A percentile compares a stretch with the other conserved stretches of the same genome.
phyloP scores from a whole-genome alignment of 2,797 vertebrate species.

The Tachyglossus aculeatus region DNA sequence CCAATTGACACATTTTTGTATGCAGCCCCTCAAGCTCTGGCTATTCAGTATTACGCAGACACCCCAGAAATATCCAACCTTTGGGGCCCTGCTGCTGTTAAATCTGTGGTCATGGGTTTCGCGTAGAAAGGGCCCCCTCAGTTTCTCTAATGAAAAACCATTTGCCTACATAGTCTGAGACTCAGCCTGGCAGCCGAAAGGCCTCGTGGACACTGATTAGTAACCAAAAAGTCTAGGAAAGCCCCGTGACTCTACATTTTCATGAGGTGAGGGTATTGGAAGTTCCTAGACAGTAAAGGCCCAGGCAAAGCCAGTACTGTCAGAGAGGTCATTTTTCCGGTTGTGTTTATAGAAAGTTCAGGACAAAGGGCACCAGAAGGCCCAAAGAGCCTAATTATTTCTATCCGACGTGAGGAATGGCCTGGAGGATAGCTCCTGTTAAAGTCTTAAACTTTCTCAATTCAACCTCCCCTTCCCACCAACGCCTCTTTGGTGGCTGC shows the following conservation, averaged over 20 bases:
- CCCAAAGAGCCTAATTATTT: constrained; percentile 21
- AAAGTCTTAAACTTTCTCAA: background rate
- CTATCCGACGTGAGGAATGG: background rate
- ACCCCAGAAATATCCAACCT: background rate
- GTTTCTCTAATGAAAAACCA: fast-evolving
- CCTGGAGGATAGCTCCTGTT: background rate
- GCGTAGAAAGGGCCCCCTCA: too few relatives aligned
- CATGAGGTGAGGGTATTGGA: background rate
- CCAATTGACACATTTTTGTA: too few relatives aligned
- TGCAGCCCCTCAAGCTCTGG: too few relatives aligned
- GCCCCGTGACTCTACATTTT: background rate
- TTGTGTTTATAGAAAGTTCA: background rate
- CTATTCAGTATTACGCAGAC: background rate
- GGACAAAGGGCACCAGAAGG: background rate
- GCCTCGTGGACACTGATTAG: background rate
- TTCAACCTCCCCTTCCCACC: fast-evolving
- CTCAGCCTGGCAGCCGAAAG: background rate
- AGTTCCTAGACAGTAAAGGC: background rate
- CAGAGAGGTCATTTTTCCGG: background rate
- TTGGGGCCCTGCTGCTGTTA: fast-evolving
- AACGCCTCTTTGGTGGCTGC: fast-evolving
- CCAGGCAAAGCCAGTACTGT: fast-evolving
- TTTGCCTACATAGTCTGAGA: background rate
- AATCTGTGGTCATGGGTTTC: too few relatives aligned
- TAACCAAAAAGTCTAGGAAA: fast-evolving